Percentiles rank a stretch among this genome's conserved stretches.
phyloP scores from a whole-genome alignment of 2,113 vertebrate genomes.

The Amazona vittata region DNA sequence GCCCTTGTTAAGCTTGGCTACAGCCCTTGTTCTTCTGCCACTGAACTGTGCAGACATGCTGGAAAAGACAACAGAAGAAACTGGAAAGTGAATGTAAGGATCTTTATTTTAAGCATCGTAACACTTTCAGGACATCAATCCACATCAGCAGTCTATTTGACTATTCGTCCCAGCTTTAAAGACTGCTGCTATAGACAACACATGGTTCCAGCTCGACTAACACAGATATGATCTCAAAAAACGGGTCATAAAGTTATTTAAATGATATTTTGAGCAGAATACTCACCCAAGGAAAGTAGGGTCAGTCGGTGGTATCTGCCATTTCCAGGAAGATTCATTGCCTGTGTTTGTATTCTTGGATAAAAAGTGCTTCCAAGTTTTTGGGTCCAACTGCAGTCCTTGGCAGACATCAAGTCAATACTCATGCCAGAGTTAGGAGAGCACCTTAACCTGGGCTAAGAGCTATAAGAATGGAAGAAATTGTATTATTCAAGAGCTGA shows the following conservation, averaged over 20 bases:
- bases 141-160: background rate
- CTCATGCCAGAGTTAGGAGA: too few species aligned
- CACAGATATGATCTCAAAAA: background rate
- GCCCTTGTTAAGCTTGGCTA: background rate
- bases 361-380: background rate
- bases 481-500: background rate
- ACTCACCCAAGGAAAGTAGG: background rate
- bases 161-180: background rate
- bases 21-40: background rate
- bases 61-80: fast-evolving
- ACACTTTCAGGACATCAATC: background rate
- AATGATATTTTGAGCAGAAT: background rate
- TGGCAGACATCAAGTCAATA: background rate
- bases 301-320: background rate
- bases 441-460: background rate
- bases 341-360: background rate
- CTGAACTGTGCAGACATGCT: background rate
- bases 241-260: background rate
- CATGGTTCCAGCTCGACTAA: background rate
- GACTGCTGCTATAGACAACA: background rate
- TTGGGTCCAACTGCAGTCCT: background rate
- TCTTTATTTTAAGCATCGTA: background rate
- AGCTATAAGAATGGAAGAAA: background rate
- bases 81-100: background rate
- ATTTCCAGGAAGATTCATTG: background rate